phyloP scores from a whole-genome alignment of 2,888 invertebrate genomes.

The Eutolmus rufibarbis region DNA sequence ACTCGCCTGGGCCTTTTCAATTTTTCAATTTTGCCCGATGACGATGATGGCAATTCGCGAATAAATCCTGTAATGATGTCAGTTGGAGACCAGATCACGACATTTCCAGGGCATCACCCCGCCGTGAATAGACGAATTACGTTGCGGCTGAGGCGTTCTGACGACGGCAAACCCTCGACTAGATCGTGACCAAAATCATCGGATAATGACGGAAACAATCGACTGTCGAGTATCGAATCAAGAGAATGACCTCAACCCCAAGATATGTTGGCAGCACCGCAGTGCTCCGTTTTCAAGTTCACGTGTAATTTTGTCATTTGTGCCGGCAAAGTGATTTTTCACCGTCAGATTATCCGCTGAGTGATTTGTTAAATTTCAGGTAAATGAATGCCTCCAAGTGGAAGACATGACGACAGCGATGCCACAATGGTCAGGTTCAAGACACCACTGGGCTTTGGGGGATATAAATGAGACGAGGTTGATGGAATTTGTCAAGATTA shows the following conservation, averaged over 20 bases:
- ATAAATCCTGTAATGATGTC: neutral
- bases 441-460: neutral
- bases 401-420: neutral
- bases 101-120: neutral
- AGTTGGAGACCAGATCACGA: conserved; percentile 13
- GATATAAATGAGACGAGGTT: neutral
- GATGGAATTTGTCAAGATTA: neutral
- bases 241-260: conserved; percentile 10
- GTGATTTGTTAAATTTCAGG: conserved; percentile 16
- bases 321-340: neutral
- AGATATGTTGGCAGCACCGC: neutral
- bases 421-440: neutral
- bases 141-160: neutral
- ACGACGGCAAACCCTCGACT: neutral
- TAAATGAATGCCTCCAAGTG: neutral
- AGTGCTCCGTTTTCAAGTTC: conserved; percentile 28
- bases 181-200: conserved; percentile 28
- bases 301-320: conserved; percentile 20
- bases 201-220: conserved; percentile 20
- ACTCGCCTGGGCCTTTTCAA: neutral
- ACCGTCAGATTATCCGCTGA: neutral
- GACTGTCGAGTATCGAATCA: neutral
- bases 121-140: neutral
- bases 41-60: neutral
- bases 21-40: neutral